Evolutionary conservation across 2,888 invertebrate genomes (phyloP).

Genomic region (Caenorhabditis sinica): DNA sequence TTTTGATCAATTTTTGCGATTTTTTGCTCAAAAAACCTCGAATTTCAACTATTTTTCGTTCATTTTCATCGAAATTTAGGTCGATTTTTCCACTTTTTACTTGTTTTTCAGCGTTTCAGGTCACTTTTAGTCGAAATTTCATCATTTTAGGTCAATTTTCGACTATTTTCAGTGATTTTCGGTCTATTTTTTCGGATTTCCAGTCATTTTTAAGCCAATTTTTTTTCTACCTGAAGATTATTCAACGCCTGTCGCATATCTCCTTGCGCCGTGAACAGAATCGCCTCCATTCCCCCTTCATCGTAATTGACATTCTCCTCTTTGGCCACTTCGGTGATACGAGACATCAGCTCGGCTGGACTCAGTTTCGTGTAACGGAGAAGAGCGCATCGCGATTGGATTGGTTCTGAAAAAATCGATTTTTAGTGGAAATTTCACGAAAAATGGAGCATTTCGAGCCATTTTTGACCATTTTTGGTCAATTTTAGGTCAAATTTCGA

Average conservation of each 20-base stretch:
- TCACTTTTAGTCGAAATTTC: no score
- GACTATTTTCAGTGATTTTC: neutral
- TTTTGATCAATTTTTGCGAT: neutral
- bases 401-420: constrained; percentile 88
- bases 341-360: constrained; percentile 93
- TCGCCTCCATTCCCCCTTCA: constrained; percentile 95
- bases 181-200: no score
- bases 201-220: no score
- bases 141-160: constrained; percentile 2
- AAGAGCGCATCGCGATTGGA: constrained; percentile 98
- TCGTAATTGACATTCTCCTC: constrained; percentile 87
- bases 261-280: constrained; percentile 98
- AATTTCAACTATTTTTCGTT: neutral
- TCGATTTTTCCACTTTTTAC: neutral
- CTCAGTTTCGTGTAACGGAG: constrained; percentile 93
- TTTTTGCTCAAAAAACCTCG: neutral
- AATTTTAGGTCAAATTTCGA: no score
- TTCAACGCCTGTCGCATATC: constrained; percentile 91
- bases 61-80: constrained; percentile 11
- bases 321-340: constrained; percentile 88
- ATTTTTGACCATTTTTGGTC: neutral
- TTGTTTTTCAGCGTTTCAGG: no score
- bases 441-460: neutral
- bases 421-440: no score
- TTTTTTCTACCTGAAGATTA: constrained; percentile 51